Evolutionary conservation across 64 coral and sea anemone species (phyloP).

Genomic region (Stichodactyla mertensii): DNA sequence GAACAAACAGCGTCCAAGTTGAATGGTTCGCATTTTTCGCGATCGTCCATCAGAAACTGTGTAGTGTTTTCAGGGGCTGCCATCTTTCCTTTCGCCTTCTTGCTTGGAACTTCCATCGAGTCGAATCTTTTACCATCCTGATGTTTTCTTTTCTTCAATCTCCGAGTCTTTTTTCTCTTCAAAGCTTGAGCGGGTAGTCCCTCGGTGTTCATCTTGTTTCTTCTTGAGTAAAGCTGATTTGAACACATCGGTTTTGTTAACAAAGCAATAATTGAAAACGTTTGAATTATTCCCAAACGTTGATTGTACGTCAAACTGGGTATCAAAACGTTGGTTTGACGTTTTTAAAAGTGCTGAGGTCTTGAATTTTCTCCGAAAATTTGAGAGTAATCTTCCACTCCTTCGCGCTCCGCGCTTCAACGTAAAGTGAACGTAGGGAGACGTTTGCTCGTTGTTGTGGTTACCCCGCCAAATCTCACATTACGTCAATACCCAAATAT

Average conservation of each 20-base stretch:
- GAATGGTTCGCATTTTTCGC: slow-evolving; percentile 61
- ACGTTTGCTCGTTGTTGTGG: not conserved
- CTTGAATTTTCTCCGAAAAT: not conserved
- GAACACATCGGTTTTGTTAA: slow-evolving; percentile 3
- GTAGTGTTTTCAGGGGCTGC: slow-evolving; percentile 92
- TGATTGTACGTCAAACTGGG: not conserved
- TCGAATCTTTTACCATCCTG: slow-evolving; percentile 3
- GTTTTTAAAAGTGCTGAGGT: not conserved
- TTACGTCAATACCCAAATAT: slow-evolving; percentile 24
- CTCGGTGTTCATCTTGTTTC: slow-evolving; percentile 23
- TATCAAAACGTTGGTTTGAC: not conserved
- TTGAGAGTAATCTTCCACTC: not conserved
- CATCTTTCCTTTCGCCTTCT: slow-evolving; percentile 56
- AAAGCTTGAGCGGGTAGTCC: slow-evolving; percentile 24
- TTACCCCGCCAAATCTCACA: slow-evolving; percentile 9
- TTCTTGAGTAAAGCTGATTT: not conserved
- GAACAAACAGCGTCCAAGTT: slow-evolving; percentile 44
- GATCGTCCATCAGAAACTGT: slow-evolving; percentile 95
- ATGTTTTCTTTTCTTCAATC: slow-evolving; percentile 72
- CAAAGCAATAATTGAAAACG: not conserved
- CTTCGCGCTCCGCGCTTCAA: not conserved
- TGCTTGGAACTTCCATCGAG: slow-evolving; percentile 26
- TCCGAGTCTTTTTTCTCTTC: slow-evolving; percentile 72
- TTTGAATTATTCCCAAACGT: not conserved
- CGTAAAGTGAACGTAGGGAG: slow-evolving; percentile 3